Base-by-base conservation (phyloP, 2,113 vertebrate species). In the Phoxinus phoxinus region DNA sequence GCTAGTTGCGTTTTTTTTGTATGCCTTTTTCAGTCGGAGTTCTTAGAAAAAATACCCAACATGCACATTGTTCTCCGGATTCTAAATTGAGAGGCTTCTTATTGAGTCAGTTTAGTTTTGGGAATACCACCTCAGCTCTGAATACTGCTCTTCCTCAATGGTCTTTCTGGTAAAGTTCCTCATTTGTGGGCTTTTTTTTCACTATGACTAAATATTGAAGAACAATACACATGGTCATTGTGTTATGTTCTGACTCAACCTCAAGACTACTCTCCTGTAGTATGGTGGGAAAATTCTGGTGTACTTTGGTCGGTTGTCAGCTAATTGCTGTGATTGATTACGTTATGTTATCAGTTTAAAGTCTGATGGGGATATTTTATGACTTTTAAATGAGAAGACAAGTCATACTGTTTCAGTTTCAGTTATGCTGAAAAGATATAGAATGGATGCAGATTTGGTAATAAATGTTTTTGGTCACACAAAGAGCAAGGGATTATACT, bases 151-250 rank as follows among this genome's bases (percentile, higher is more conserved):
- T 73, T 61, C 53, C 67, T 61, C 32, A 72, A 53, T 37, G 48
- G 46, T 25, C 32, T 83, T 83, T 83, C 46, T 35, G 23, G 72
- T 58, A 19, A 51, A 83, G 81, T 83, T 83, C 81, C 81, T 83
- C 65, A 71, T 41, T 73, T 9, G 44, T 53, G 63, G 81, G 30
- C 23, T 41, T 83, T 72, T 53, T 78, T 72, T 72, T 73, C 67
- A 83, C 8, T 44, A 30, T 86, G 61, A 72, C 77, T 72, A 58
- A 71, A 81, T 67, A 48, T 61, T 81, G 61, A 35, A 56, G 67
- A 58, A 58, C 81, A 72, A 83, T 72, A 35, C 19, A 71, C 30
- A 4, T 15, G 65, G 67, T 56, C 32, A 35, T 72, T 58, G 7
- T 65, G 41, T 80, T 80, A 10, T 0, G 0, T 35, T 81, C 80